phyloP scores from a whole-genome alignment of 2,113 vertebrate genomes.

The Andinoacara biseriatus region DNA sequence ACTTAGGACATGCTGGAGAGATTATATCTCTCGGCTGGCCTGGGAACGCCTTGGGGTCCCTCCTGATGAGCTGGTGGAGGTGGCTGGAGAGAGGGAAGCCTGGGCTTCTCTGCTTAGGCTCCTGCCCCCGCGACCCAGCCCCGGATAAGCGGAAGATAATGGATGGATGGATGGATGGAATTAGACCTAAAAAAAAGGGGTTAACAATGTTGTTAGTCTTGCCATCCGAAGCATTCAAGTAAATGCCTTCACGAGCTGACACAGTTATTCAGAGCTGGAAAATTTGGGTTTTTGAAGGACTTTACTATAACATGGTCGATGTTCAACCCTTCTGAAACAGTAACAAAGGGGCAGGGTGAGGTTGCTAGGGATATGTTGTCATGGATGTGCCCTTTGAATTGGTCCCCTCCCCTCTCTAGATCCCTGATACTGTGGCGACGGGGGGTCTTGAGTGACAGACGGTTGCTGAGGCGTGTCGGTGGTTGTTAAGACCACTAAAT shows the following conservation, averaged over 20 bases:
- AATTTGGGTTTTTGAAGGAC: neutral
- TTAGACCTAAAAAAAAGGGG: conserved; percentile 11
- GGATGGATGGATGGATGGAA: no score
- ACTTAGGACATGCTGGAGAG: no score
- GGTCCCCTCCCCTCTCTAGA: conserved; percentile 27
- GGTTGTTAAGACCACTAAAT: conserved; percentile 62
- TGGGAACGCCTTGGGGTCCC: no score
- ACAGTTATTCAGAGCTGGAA: conserved; percentile 13
- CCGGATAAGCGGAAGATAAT: no score
- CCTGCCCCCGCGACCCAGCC: no score
- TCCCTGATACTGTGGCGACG: conserved; percentile 61
- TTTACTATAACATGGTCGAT: neutral
- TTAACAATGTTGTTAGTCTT: conserved; percentile 24
- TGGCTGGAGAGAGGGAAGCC: no score
- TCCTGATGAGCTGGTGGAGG: no score
- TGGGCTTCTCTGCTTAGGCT: no score
- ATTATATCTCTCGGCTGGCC: no score
- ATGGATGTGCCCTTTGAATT: conserved; percentile 61
- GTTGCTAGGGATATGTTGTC: conserved; percentile 56
- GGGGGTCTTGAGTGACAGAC: conserved; percentile 66
- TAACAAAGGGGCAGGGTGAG: conserved; percentile 22
- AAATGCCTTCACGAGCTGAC: conserved; percentile 10
- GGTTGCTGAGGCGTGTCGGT: conserved; percentile 62
- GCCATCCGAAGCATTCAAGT: conserved; percentile 11
- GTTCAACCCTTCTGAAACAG: neutral